Evolutionary conservation across 2,113 vertebrate genomes (phyloP), one percentile per base, ranked within the genome.

Genomic region (Amphiprion ocellaris): DNA sequence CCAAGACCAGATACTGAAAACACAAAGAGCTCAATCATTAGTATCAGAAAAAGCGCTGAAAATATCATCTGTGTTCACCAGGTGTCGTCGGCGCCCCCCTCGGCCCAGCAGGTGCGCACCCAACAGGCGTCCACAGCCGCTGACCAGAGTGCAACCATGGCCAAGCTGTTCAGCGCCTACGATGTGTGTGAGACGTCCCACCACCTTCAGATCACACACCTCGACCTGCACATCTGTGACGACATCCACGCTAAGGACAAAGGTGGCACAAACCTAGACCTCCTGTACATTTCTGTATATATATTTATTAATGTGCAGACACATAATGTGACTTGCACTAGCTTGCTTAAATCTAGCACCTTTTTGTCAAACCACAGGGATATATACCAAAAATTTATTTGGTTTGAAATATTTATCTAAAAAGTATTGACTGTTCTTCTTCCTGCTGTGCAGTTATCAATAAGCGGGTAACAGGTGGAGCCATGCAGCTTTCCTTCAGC

Each of bases 151-250:
- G 97, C 97, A 24, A 94, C 95, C 37, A 97, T 98, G 95, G 95
- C 97, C 64, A 97, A 95, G 81, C 89, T 97, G 12, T 99, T 99
- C 86, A 96, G 67, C 85, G 94, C 95, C 74, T 96, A 95, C 74
- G 97, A 99, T 84, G 98, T 99, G 37, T 97, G 96, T 4, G 98
- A 99, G 92, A 98, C 98, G 3, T 99, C 98, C 5, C 96, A 99
- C 92, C 98, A 99, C 87, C 96, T 99, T 82, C 96, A 98, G 82
- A 97, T 99, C 93, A 98, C 95, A 64, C 97, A 99, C 89, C 94
- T 99, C 41, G 98, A 99, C 91, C 92, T 99, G 80, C 98, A 99
- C 92, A 98, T 99, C 90, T 99, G 98, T 74, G 98, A 99, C 77
- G 98, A 99, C 92, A 97, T 97, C 92, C 96, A 98, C 65, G 92